Base-by-base conservation (phyloP, 2,888 invertebrate species). In the Bimastos eiseni region DNA sequence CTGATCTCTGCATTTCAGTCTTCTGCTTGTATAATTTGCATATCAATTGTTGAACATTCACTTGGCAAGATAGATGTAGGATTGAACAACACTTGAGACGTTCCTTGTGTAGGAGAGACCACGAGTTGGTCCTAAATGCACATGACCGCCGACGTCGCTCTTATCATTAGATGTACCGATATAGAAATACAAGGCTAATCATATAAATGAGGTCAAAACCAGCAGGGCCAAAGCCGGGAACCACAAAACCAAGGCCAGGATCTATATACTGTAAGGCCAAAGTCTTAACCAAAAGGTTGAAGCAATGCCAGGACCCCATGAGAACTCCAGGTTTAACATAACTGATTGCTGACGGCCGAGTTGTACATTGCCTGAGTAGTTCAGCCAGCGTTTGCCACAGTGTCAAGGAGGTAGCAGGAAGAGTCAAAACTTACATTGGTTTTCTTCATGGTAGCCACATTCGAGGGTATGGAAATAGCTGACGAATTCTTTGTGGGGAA, bases 391-490 rank as follows among this genome's bases (percentile, higher is more conserved):
- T 24, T 70, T n/a, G n/a, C 30, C n/a, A n/a, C 30, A 70, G 70
- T 70, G 0, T n/a, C 70, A 70, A n/a, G n/a, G n/a, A 70, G n/a
- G 13, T 13, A 70, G 30, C 30, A 70, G n/a, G 30, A 70, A 70
- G 19, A 30, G n/a, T 3, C 70, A 70, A 70, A 70, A 70, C 86
- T 86, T 86, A 86, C 86, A 86, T 15, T 36, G 86, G 37, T 86
- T 86, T 36, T 70, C 70, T n/a, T 86, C 36, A 15, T 86, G 86
- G 37, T 86, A 86, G 37, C 86, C 86, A 13, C 37, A 21, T 24
- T 86, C 86, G 21, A 86, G 21, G 86, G 86, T 36, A 86, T 86
- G 86, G 86, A 86, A 86, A 15, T n/a, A 86, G 86, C 36, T 6
- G 36, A 86, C 11, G n/a, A 86, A 86, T 86, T 86, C 86, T 15